A percentile compares a stretch with the other conserved stretches of the same genome.
These are phyloP conservation scores for Chloroceryle aenea DNA, from an alignment of 2,113 vertebrate species.

Conservation along the genomic window DNA sequence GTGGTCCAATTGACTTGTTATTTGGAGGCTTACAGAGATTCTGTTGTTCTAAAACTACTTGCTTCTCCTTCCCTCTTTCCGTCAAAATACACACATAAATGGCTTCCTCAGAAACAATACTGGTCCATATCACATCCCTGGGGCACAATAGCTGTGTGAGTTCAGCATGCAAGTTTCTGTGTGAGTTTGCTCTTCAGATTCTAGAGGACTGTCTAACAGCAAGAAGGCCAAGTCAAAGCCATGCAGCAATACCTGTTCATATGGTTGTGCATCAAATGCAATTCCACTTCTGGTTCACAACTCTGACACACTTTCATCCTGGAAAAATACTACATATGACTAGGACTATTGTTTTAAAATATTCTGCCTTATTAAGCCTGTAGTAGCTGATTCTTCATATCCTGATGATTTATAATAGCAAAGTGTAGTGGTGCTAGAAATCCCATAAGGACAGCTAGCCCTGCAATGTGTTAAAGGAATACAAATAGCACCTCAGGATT, in stretches of 20 bases:
- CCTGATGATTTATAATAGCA: background rate
- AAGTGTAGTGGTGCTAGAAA: background rate
- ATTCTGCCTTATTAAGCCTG: background rate
- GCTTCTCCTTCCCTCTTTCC: background rate
- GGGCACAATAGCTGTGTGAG: background rate
- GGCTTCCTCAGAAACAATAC: background rate
- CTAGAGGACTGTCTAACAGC: background rate
- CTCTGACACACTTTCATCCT: background rate
- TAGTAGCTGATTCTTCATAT: background rate
- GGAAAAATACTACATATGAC: background rate
- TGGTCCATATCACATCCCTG: background rate
- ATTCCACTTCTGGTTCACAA: background rate
- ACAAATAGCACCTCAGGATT: background rate
- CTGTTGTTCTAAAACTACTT: background rate
- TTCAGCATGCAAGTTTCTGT: background rate
- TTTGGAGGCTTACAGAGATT: background rate
- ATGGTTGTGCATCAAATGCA: background rate
- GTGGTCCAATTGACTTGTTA: background rate
- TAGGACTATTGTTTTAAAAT: background rate
- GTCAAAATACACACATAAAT: background rate
- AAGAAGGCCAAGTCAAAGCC: background rate
- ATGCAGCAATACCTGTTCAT: rapidly evolving
- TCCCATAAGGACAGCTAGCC: background rate
- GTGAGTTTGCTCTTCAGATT: background rate
- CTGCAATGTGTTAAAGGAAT: background rate